phyloP scores from a whole-genome alignment of 64 coral and sea anemone species.

The Stichodactyla mertensii region DNA sequence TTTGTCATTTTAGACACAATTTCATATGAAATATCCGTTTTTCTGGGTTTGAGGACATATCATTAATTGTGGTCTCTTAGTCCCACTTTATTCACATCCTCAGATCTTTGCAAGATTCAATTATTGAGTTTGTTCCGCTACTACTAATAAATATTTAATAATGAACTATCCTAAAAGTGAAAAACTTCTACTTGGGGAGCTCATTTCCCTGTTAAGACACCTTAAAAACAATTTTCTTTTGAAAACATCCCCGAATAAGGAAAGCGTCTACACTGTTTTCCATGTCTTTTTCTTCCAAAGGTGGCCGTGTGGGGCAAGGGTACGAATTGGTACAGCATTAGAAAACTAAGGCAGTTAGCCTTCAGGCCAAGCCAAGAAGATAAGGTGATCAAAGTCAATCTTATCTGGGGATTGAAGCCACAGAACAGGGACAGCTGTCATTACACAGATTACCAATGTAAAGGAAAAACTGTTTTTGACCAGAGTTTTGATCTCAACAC shows the following conservation, averaged over 20 bases:
- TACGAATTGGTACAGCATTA: constrained; percentile 59
- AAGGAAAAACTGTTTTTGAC: constrained; percentile 74
- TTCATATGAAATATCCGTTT: too few species aligned
- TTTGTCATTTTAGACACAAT: too few species aligned
- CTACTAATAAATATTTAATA: too few species aligned
- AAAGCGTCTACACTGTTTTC: not conserved
- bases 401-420: constrained; percentile 69
- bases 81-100: too few species aligned
- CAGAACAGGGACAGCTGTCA: constrained; percentile 65
- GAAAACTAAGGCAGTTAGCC: constrained; percentile 19
- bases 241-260: not conserved
- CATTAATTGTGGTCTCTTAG: too few species aligned
- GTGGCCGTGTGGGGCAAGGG: constrained; percentile 59
- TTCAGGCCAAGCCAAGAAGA: constrained; percentile 71
- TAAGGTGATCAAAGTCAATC: constrained; percentile 43
- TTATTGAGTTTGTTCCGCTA: too few species aligned
- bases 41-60: too few species aligned
- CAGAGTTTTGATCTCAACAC: constrained; percentile 63
- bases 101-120: too few species aligned
- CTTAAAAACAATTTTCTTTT: too few species aligned
- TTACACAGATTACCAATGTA: constrained; percentile 72
- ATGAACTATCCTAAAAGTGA: too few species aligned
- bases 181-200: too few species aligned
- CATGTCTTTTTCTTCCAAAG: constrained; percentile 25
- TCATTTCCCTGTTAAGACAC: too few species aligned